These are phyloP conservation scores for Mus spretus DNA, from an alignment of 2,797 vertebrate species.

Conservation along the genomic window DNA sequence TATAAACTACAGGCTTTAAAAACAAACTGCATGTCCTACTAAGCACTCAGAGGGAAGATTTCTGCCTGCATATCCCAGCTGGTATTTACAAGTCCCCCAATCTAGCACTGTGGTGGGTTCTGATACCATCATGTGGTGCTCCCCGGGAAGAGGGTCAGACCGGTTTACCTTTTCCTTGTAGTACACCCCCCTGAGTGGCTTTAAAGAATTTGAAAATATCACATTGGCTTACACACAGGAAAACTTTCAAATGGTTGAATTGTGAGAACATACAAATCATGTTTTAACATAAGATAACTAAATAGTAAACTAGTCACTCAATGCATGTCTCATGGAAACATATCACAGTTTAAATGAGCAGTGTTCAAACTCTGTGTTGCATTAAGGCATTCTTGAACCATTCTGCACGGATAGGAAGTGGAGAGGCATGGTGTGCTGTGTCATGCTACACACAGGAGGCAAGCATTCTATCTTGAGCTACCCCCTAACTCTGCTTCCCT, in stretches of 20 bases:
- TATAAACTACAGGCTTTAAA: not conserved
- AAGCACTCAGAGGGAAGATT: slow-evolving; percentile 32
- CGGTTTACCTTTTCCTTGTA: slow-evolving; percentile 23
- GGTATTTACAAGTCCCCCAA: not conserved
- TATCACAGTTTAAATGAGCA: not conserved
- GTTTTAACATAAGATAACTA: slow-evolving; percentile 4
- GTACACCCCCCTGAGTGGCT: slow-evolving; percentile 59
- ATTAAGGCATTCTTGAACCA: not conserved
- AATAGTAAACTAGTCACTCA: slow-evolving; percentile 7
- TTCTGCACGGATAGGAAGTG: not conserved
- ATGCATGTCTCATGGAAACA: not conserved
- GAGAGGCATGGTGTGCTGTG: not conserved
- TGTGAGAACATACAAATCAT: slow-evolving; percentile 52
- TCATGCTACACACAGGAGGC: not conserved
- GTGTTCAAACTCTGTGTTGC: not conserved
- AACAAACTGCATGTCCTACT: not conserved
- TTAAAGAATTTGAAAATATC: slow-evolving; percentile 74
- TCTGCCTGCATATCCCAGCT: not conserved
- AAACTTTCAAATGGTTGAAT: slow-evolving; percentile 33
- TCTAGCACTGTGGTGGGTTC: not conserved
- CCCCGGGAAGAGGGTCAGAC: slow-evolving; percentile 8
- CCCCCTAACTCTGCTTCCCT: too few species aligned
- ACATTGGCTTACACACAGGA: slow-evolving; percentile 40
- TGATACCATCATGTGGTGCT: not conserved
- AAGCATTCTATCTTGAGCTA: not conserved